Base-by-base conservation (phyloP, 2,113 vertebrate species). In the Nerophis ophidion region DNA sequence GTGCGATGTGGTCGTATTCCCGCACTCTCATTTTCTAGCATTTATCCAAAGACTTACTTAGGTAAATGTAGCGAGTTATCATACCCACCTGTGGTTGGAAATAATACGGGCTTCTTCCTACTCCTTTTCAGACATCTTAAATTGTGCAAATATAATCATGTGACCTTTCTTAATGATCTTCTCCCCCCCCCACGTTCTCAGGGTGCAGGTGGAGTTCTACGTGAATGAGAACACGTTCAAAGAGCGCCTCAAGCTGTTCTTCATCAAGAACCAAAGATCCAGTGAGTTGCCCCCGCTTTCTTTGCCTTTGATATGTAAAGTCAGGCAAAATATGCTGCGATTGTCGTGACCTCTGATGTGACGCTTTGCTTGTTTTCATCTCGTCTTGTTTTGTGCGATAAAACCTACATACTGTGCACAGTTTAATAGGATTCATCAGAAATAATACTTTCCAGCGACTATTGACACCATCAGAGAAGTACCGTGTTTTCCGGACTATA, bases 201-300 rank as follows among this genome's bases (percentile, higher is more conserved):
- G 92, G 85, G 91, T 92, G 66, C 91, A 91, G 68, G 92, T 92
- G 53, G 91, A 92, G 84, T 93, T 92, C 83, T 93, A 92, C 63
- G 90, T 93, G 78, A 92, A 93, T 50, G 92, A 93, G 77, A 93
- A 93, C 85, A 92, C 91, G 12, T 93, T 93, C 85, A 93, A 93
- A 79, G 91, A 93, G 79, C 90, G 91, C 16, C 90, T 92, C 66
- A 93, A 93, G 86, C 86, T 93, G 74, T 93, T 93, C 86, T 93
- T 93, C 90, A 93, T 93, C 87, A 93, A 92, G 89, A 93, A 93
- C 89, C 91, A 93, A 90, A 89, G 91, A 90, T 93, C 92, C 72
- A 93, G 91, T 93, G 85, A 93, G 91, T 91, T 71, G 33, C 40
- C 4, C 44, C 33, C 61, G 61, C 58, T 49, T 58, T 68, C 2